These are phyloP conservation scores for Xerus inauris DNA, from an alignment of 2,113 vertebrate genomes.

Conservation along the genomic window DNA sequence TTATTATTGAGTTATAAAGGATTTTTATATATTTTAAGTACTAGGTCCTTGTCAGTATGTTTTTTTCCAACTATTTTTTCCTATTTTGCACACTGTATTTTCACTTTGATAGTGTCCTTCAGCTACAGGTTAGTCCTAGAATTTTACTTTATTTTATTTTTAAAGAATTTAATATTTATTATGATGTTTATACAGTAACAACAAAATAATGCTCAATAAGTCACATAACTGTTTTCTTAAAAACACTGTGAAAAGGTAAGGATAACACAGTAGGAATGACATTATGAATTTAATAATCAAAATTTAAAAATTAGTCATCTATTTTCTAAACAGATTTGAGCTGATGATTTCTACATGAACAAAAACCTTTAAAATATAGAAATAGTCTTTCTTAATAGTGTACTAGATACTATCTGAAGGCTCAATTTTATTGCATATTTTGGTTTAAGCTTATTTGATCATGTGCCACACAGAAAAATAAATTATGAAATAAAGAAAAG, in stretches of 20 bases:
- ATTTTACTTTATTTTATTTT: neutral
- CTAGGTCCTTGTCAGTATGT: neutral
- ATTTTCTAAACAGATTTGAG: conserved; percentile 64
- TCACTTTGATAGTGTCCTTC: neutral
- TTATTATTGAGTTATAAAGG: neutral
- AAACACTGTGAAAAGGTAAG: conserved; percentile 64
- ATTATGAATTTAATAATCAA: conserved; percentile 36
- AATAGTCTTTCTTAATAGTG: conserved; percentile 63
- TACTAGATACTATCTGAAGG: neutral
- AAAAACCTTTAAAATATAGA: conserved; percentile 67
- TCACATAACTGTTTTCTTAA: conserved; percentile 70
- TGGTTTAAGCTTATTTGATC: conserved; percentile 50
- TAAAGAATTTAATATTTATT: conserved; percentile 73
- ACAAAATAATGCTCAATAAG: conserved; percentile 73
- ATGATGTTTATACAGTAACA: conserved; percentile 69
- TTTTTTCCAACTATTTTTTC: conserved; percentile 16
- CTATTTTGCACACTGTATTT: neutral
- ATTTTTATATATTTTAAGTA: neutral
- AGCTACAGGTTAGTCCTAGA: neutral
- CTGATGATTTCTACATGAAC: conserved; percentile 55
- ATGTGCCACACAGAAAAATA: conserved; percentile 65
- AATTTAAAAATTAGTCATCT: conserved; percentile 63
- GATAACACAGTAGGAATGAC: conserved; percentile 65
- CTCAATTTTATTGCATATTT: conserved; percentile 69
- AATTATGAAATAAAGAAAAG: conserved; percentile 61